These are phyloP conservation scores for Rhopalosiphum maidis DNA, from an alignment of 1,140 invertebrate genomes.

Conservation along the genomic window DNA sequence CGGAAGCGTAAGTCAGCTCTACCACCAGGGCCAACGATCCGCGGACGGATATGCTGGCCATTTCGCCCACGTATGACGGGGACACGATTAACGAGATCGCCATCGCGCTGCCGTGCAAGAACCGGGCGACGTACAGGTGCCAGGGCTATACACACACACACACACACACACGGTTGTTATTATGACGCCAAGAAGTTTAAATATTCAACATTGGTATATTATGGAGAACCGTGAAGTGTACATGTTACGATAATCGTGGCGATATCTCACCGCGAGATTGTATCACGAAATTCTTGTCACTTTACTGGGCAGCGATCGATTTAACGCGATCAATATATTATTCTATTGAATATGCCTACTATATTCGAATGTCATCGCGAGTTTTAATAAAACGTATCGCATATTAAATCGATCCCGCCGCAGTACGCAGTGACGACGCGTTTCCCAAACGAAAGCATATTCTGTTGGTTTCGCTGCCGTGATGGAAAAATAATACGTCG, in stretches of 20 bases:
- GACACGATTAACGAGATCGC: constrained; percentile 78
- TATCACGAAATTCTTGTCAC: neutral
- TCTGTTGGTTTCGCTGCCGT: neutral
- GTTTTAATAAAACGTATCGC: too few relatives aligned
- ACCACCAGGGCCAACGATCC: constrained; percentile 73
- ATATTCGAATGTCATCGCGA: neutral
- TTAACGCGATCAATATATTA: neutral
- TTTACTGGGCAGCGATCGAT: neutral
- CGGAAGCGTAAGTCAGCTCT: constrained; percentile 79
- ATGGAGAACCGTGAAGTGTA: neutral
- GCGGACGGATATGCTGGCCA: constrained; percentile 64
- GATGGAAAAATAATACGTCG: neutral
- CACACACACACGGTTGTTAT: neutral
- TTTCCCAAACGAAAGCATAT: neutral
- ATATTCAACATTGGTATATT: neutral
- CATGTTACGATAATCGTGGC: neutral
- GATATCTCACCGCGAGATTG: neutral
- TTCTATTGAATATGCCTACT: neutral
- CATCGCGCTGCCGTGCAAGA: constrained; percentile 70
- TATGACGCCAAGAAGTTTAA: neutral
- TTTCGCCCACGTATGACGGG: constrained; percentile 88
- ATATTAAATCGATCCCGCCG: neutral
- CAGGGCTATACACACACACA: constrained; percentile 61
- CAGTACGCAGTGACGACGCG: neutral
- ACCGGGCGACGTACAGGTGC: constrained; percentile 65